Conservation (phyloP, 2,113 vertebrate genomes). For the Odocoileus hemionus region DNA sequence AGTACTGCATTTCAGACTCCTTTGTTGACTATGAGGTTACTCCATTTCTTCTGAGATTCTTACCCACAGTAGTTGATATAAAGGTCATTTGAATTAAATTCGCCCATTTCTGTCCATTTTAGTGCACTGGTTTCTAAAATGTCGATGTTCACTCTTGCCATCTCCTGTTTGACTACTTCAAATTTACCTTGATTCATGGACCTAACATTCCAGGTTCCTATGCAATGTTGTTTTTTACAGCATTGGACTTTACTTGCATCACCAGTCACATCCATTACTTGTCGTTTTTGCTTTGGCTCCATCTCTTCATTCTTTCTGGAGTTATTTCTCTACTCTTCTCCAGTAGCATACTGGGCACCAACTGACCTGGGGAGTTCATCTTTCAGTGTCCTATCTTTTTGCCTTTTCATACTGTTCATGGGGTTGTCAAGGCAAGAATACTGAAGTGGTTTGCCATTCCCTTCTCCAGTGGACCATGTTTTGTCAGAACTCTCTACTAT, state of each 20-base stretch:
- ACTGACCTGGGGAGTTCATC: not conserved
- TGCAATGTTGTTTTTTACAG: not conserved
- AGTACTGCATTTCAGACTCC: not conserved
- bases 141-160: not conserved
- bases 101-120: not conserved
- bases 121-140: not conserved
- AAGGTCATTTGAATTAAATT: not conserved
- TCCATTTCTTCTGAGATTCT: not conserved
- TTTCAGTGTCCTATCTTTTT: not conserved
- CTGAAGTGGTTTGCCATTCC: not conserved
- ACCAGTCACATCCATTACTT: not conserved
- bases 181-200: not conserved
- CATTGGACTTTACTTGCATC: not conserved
- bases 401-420: not conserved
- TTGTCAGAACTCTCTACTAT: not conserved
- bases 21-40: not conserved
- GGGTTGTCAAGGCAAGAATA: not conserved
- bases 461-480: not conserved
- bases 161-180: not conserved
- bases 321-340: not conserved
- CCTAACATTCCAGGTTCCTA: not conserved
- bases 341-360: not conserved
- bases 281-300: not conserved
- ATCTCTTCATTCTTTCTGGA: not conserved
- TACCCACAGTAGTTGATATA: not conserved